Conservation (phyloP, 2,888 invertebrate genomes). For the Amphiduros pacificus region DNA sequence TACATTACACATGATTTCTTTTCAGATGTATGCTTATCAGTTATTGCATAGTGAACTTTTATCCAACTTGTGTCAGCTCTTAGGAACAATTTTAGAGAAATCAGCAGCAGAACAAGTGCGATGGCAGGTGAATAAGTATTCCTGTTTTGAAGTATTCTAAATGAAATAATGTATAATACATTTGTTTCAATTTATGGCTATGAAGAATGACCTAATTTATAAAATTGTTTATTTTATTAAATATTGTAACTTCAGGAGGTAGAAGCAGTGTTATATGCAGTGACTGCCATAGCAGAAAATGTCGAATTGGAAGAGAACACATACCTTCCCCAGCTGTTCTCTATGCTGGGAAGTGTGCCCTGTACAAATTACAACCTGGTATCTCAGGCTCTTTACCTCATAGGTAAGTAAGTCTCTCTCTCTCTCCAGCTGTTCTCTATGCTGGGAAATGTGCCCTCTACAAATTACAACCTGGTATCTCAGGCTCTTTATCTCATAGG, state of each 20-base stretch:
- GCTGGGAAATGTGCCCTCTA: conserved; percentile 69
- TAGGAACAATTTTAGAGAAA: conserved; percentile 53
- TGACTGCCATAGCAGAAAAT: conserved; percentile 64
- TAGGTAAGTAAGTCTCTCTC: conserved; percentile 64
- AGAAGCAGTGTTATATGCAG: conserved; percentile 72
- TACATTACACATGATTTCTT: conserved; percentile 22
- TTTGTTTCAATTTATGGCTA: neutral
- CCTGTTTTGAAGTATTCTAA: neutral
- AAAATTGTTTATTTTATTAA: neutral
- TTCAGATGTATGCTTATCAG: conserved; percentile 81
- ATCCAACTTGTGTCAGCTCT: conserved; percentile 69
- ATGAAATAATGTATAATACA: neutral
- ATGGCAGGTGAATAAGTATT: conserved; percentile 30
- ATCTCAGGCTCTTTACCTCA: conserved; percentile 75
- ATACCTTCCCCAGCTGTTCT: conserved; percentile 67
- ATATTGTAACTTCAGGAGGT: conserved; percentile 59
- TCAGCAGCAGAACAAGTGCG: conserved; percentile 18
- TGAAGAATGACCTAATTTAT: neutral
- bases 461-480: conserved; percentile 68
- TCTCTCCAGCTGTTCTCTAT: conserved; percentile 67
- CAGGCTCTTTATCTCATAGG: conserved; percentile 79
- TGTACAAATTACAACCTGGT: conserved; percentile 69
- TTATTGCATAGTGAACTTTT: conserved; percentile 75
- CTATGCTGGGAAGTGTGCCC: conserved; percentile 68
- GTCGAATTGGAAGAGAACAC: conserved; percentile 66